phyloP scores from a whole-genome alignment of 2,797 vertebrate genomes.

The Rhinogobio ventralis region DNA sequence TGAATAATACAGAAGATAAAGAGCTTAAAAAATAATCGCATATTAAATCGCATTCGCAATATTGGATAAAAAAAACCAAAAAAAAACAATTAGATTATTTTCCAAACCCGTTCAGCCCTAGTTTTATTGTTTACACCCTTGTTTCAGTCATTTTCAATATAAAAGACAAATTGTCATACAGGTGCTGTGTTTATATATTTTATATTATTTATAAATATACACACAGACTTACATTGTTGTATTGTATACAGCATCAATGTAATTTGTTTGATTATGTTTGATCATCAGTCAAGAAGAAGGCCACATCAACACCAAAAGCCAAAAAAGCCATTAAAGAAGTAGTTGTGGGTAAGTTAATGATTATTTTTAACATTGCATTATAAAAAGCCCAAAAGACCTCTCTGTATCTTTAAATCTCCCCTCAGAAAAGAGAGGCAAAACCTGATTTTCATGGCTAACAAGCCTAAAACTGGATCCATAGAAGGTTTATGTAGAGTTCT shows the following conservation, averaged over 20 bases:
- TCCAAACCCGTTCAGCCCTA: too few relatives aligned
- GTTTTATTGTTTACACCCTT: too few relatives aligned
- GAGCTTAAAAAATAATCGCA: too few relatives aligned
- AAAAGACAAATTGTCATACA: too few relatives aligned
- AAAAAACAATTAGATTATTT: too few relatives aligned
- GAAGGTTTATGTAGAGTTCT: slow-evolving; percentile 66
- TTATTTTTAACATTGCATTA: background rate
- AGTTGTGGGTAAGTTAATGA: slow-evolving; percentile 24
- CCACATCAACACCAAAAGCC: background rate
- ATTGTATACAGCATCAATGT: background rate
- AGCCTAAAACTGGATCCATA: slow-evolving; percentile 61
- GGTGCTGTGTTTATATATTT: too few relatives aligned
- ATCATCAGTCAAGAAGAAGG: slow-evolving; percentile 47
- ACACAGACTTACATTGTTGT: too few relatives aligned
- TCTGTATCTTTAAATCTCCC: background rate
- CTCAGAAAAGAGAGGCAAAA: background rate
- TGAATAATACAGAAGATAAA: too few relatives aligned
- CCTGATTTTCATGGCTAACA: slow-evolving; percentile 58
- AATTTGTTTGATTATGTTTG: slow-evolving; percentile 17
- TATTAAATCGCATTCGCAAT: too few relatives aligned
- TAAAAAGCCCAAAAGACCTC: background rate
- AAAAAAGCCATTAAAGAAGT: slow-evolving; percentile 42
- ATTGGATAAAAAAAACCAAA: too few relatives aligned
- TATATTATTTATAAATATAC: too few relatives aligned
- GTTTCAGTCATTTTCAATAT: too few relatives aligned